Base-by-base conservation (phyloP, 1,140 invertebrate species). In the Lordiphosa collinella region DNA sequence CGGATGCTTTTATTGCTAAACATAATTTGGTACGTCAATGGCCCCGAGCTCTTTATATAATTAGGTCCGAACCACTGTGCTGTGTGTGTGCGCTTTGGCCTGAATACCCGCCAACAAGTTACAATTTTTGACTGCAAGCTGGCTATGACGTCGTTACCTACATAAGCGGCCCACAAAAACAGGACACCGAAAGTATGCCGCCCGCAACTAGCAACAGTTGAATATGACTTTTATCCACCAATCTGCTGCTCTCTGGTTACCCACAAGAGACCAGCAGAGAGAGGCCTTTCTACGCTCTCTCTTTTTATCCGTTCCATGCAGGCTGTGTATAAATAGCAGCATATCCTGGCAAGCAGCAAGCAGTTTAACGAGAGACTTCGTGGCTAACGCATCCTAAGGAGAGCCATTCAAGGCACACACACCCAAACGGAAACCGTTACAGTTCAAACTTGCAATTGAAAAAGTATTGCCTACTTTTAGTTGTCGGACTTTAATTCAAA, bases 141-240 rank as follows among this genome's bases (percentile, higher is more conserved):
- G 58, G 59, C 64, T 40, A 66, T 86, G 82, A 86, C 82, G 82
- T 86, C 80, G 80, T 80, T 48, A 60, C 70, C 63, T 61, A 86
- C 74, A 80, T 58, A 80, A 55, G 69, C 40, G 66, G 35, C 63
- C 35, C 48, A 52, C 43, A 54, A 72, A 71, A 50, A 44, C 54
- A 54, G 71, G 70, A 61, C 70, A 60, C 61, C 47, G 35, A 66
- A 76, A 80, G 74, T 80, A 69, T 79, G 76, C 78, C 76, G 71
- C 63, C 31, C 47, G 56, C 60, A 52, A 56, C 46, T 69, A 86
- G 80, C 82, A 86, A 86, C 82, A 86, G 82, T 86, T 86, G 82
- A 54, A 51, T 41, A 59, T 34, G 50, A 37, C n/a, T 37, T 29
- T 64, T 70, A 74, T 61, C 64, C 75, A 65, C 32, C 53, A 25